A percentile compares a stretch with the other conserved stretches of the same genome.
phyloP scores from a whole-genome alignment of 2,113 vertebrate genomes.

The Athene cunicularia region DNA sequence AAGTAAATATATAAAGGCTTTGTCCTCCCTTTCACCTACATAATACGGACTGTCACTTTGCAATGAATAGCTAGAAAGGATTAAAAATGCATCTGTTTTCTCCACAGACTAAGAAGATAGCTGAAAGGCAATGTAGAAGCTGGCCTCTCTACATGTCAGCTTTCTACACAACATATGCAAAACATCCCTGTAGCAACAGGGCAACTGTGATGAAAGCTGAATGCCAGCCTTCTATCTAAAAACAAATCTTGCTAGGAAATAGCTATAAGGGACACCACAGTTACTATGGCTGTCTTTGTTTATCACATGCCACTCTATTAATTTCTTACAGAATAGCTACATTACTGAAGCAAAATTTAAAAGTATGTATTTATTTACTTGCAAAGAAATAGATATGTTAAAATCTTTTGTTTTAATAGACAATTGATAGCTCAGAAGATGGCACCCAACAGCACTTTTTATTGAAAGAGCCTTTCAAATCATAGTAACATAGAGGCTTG shows the following conservation, averaged over 20 bases:
- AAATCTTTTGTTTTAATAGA: neutral
- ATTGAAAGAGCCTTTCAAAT: neutral
- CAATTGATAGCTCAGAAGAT: neutral
- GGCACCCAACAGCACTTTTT: neutral
- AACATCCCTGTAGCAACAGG: constrained; percentile 11
- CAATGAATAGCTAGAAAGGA: neutral
- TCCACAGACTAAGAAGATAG: neutral
- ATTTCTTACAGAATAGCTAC: neutral
- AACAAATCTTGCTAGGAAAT: neutral
- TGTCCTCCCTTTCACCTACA: neutral
- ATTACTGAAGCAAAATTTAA: neutral
- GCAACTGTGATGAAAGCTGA: neutral
- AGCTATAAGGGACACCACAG: neutral
- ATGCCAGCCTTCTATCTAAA: neutral
- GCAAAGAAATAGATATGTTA: neutral
- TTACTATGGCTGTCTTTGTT: neutral
- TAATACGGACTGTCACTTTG: neutral
- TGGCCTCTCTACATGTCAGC: neutral
- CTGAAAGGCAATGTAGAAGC: neutral
- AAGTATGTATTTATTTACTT: neutral
- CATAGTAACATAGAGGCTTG: neutral
- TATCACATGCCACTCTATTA: neutral
- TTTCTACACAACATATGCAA: neutral
- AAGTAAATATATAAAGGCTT: neutral
- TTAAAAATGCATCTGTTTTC: neutral